Evolutionary conservation across 2,888 invertebrate genomes (phyloP).

Genomic region (Nemotelus nigrinus): DNA sequence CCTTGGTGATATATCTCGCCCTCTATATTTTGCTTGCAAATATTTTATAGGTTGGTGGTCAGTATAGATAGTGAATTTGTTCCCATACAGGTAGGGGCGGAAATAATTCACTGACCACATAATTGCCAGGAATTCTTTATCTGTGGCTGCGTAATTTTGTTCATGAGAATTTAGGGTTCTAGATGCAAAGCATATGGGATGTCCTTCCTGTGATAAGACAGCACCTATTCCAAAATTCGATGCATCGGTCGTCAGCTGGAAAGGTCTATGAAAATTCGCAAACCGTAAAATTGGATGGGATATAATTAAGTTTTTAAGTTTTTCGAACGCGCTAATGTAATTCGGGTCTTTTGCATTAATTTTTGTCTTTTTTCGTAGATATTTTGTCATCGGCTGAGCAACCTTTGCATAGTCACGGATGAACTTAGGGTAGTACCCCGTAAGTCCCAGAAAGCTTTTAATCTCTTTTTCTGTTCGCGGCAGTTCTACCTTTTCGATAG

Average conservation of each 20-base stretch:
- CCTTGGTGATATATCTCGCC: too few relatives aligned
- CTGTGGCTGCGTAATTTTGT: too few relatives aligned
- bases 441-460: not conserved
- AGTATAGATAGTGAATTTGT: constrained; percentile 35
- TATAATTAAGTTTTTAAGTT: not conserved
- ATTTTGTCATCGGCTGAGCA: not conserved
- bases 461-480: not conserved
- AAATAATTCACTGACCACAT: too few relatives aligned
- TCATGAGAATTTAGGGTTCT: too few relatives aligned
- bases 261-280: too few relatives aligned
- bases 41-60: constrained; percentile 47
- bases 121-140: too few relatives aligned
- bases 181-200: too few relatives aligned
- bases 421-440: not conserved
- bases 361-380: not conserved
- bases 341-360: not conserved
- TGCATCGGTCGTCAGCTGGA: too few relatives aligned
- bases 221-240: too few relatives aligned
- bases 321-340: not conserved
- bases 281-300: too few relatives aligned
- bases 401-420: not conserved
- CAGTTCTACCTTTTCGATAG: not conserved
- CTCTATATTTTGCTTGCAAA: constrained; percentile 1
- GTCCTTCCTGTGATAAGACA: too few relatives aligned
- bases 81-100: too few relatives aligned